These are phyloP conservation scores for Etheostoma spectabile DNA, from an alignment of 2,113 vertebrate genomes.

Conservation along the genomic window DNA sequence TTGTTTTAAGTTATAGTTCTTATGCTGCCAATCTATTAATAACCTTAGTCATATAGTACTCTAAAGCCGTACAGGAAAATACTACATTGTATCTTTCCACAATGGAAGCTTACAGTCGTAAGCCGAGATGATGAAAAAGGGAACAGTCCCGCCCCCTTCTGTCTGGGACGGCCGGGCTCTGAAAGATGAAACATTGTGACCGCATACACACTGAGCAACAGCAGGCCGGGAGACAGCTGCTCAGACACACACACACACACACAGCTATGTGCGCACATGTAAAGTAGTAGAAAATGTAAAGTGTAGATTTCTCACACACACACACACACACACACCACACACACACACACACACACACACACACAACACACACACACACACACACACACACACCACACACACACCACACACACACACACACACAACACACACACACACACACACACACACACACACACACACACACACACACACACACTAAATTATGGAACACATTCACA, in stretches of 20 bases:
- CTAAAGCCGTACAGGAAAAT: neutral
- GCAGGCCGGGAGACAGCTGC: constrained; percentile 68
- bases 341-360: neutral
- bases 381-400: no score
- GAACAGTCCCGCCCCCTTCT: neutral
- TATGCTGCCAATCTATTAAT: neutral
- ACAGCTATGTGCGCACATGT: constrained; percentile 1
- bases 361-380: constrained; percentile 4
- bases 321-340: neutral
- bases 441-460: neutral
- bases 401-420: constrained; percentile 1
- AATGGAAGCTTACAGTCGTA: neutral
- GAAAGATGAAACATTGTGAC: constrained; percentile 85
- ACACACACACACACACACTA: neutral
- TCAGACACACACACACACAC: constrained; percentile 8
- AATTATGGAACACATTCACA: neutral
- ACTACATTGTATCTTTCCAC: neutral
- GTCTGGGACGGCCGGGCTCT: constrained; percentile 55
- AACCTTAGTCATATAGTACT: neutral
- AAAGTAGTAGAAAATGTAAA: neutral
- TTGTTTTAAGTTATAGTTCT: neutral
- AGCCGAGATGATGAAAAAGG: neutral
- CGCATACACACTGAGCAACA: constrained; percentile 81
- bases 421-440: constrained; percentile 1
- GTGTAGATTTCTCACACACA: neutral